Evolutionary conservation across 2,888 invertebrate genomes (phyloP).

Genomic region (Linnaemya tessellans): DNA sequence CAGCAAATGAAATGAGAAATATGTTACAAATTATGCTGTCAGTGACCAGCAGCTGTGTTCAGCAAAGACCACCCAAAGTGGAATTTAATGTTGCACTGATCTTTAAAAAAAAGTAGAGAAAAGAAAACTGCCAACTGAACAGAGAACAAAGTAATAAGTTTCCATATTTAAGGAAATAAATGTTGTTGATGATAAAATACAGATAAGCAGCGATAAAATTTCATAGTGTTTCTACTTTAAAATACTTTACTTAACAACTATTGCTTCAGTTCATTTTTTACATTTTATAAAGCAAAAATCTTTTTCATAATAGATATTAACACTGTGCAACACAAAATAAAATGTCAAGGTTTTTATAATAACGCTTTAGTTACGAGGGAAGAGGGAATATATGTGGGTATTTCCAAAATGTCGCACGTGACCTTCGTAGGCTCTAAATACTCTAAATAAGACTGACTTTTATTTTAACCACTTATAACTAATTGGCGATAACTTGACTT

Average conservation of each 20-base stretch:
- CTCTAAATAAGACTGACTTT: no score
- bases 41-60: slow-evolving; percentile 32
- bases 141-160: background rate
- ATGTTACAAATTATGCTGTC: slow-evolving; percentile 40
- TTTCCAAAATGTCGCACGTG: no score
- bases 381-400: no score
- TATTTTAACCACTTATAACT: no score
- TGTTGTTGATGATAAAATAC: background rate
- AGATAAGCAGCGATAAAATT: background rate
- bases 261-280: slow-evolving; percentile 7
- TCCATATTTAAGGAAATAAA: background rate
- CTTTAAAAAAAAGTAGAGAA: background rate
- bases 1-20: slow-evolving; percentile 5
- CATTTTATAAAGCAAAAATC: background rate
- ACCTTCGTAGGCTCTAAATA: no score
- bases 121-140: background rate
- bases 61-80: slow-evolving; percentile 11
- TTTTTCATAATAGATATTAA: background rate
- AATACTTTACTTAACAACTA: slow-evolving; percentile 44
- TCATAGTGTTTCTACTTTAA: background rate
- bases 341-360: no score
- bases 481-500: no score
- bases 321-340: no score
- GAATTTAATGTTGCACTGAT: background rate
- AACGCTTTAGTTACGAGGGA: no score